A percentile compares a stretch with the other conserved stretches of the same genome.
These are phyloP conservation scores for Coranthus polyacanthus DNA, from an alignment of 2,797 vertebrate species.

Conservation along the genomic window DNA sequence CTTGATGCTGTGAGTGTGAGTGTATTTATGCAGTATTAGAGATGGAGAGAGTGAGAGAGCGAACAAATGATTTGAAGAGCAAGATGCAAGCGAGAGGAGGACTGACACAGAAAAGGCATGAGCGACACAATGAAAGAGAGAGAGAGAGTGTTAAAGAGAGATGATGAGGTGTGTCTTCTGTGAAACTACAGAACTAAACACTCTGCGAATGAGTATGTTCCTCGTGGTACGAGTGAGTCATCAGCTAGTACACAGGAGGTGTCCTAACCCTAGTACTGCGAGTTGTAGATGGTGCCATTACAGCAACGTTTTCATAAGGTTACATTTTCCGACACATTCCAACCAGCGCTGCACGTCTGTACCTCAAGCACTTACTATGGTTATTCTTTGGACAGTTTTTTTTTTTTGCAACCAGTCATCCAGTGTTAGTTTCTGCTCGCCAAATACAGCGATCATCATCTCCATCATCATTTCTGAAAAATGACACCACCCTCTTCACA, in stretches of 20 bases:
- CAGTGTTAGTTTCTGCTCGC: conserved; percentile 6
- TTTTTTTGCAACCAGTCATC: conserved; percentile 22
- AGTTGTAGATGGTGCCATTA: conserved; percentile 46
- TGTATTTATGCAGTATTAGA: conserved; percentile 19
- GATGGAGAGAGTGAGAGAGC: conserved; percentile 7
- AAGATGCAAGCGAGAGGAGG: conserved; percentile 39
- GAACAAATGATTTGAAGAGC: conserved; percentile 55
- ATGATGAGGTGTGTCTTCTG: conserved; percentile 41
- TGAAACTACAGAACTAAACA: too few species aligned
- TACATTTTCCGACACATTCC: background rate
- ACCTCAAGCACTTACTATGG: background rate
- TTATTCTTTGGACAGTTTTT: conserved; percentile 13
- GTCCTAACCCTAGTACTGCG: conserved; percentile 32
- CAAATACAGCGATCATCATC: conserved; percentile 11
- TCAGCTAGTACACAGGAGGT: conserved; percentile 49
- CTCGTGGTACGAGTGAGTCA: conserved; percentile 54
- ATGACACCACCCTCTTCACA: conserved; percentile 41
- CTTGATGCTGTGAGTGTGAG: conserved; percentile 58
- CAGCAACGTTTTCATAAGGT: conserved; percentile 31
- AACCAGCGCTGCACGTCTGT: conserved; percentile 11
- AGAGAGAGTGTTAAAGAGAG: conserved; percentile 42
- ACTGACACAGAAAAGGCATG: conserved; percentile 40
- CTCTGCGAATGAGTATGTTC: conserved; percentile 10
- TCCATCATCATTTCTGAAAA: conserved; percentile 27
- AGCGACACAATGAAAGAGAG: conserved; percentile 45